Base-by-base conservation (phyloP, 2,888 invertebrate genomes). In the Selenia dentaria region DNA sequence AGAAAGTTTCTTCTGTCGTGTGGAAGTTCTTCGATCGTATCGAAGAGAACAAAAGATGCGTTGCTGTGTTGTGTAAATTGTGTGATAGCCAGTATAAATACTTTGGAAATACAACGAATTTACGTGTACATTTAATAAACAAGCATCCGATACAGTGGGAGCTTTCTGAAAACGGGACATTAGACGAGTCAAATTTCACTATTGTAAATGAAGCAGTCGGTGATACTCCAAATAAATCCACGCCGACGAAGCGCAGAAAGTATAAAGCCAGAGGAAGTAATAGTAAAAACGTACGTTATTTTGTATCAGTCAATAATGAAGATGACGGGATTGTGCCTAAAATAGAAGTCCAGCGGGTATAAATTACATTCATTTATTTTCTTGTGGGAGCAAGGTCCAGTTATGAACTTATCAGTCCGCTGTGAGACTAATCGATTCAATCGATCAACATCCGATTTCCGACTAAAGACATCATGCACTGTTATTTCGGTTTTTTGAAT, bases 61-160 rank as follows among this genome's bases (percentile, higher is more conserved):
- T 79, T 8, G 74, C 79, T 29, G 88, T 90, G 57, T 59, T 86
- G 77, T 90, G 90, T 68, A 87, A 88, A 79, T 73, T 90, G 57
- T 90, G 90, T 72, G 89, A 87, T 51, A 71, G 73, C 41, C 81
- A 85, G 50, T 89, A 89, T 55, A 90, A 89, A 67, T 90, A 77
- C 67, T 89, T 87, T 54, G 89, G 90, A 36, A 90, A 89, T 63
- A 90, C 90, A 2, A 89, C 90, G 1, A 90, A 90, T 62, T 67
- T 89, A 33, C 73, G 87, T 59, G 66, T 79, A 12, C 90, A 90
- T 68, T 64, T 90, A 53, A 74, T 78, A 41, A 81, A 82, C 48
- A 89, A 86, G 62, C 90, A 90, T 65, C 89, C 89, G 1, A 74
- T 90, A 48, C 89, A 90, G 54, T 90, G 90, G 90, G 88, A 88